These are phyloP conservation scores for Dicaeum eximium DNA, from an alignment of 2,113 vertebrate species.

Conservation along the genomic window DNA sequence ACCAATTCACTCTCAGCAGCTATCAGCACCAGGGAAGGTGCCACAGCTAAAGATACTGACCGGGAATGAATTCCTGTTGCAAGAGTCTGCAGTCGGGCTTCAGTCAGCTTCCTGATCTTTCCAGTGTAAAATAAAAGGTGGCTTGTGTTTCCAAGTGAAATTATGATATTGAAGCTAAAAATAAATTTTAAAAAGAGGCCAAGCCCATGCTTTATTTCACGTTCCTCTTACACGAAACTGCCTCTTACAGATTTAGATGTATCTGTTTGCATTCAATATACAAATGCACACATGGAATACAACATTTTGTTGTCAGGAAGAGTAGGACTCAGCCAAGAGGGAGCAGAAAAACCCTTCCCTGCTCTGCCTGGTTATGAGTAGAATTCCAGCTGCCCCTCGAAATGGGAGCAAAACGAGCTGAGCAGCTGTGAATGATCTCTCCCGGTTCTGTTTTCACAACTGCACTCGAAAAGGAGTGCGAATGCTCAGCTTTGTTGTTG, in stretches of 20 bases:
- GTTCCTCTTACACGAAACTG: too few relatives aligned
- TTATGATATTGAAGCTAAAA: background rate
- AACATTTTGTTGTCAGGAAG: background rate
- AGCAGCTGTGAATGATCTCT: background rate
- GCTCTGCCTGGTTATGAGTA: background rate
- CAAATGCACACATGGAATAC: background rate
- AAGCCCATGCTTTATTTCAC: background rate
- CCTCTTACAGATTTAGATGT: too few relatives aligned
- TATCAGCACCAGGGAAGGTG: background rate
- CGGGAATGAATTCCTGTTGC: background rate
- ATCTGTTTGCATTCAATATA: background rate
- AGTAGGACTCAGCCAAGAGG: background rate
- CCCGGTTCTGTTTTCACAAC: background rate
- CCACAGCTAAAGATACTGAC: background rate
- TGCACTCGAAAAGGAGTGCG: background rate
- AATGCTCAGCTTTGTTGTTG: background rate
- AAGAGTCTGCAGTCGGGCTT: background rate
- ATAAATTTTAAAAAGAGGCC: background rate
- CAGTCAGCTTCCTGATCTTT: background rate
- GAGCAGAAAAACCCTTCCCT: background rate
- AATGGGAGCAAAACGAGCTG: background rate
- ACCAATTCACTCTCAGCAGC: background rate
- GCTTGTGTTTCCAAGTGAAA: background rate
- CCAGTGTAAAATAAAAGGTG: background rate
- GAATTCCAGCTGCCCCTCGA: background rate